Evolutionary conservation across 2,888 invertebrate genomes (phyloP), one percentile per base, ranked within the genome.

Genomic region (Hetaerina titia): DNA sequence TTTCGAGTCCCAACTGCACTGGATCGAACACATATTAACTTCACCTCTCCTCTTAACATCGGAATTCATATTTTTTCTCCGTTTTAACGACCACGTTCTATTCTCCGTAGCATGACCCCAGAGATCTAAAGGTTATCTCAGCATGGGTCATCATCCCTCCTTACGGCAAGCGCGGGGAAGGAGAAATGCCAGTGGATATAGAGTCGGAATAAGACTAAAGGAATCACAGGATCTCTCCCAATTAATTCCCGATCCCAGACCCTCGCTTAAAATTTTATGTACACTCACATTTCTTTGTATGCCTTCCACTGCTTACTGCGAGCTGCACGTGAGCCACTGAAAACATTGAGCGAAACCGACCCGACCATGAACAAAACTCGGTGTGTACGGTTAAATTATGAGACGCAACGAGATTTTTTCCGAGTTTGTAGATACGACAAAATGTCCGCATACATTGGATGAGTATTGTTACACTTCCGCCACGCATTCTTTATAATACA

Each of bases 121-220:
- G 81, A 9, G 15, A 81, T 25, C 81, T 81, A 81, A 81, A 81
- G 81, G 81, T 81, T 81, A 81, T 81, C 81, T 81, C 81, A 31
- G 81, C 81, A 81, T 15, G 22, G 25, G 31, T 81, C 25, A 81
- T 31, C 31, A 81, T 31, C 31, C 81, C 31, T 31, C 31, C 31
- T 31, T 0, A 13, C 31, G 0, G 22, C 69, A n/a, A n/a, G 81
- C 45, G 31, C 81, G 31, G 81, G n/a, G 31, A 31, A 81, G 19
- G 31, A 31, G 81, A 81, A 81, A 81, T 81, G 81, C 81, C 81
- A 81, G 13, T 13, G 81, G 81, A 81, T 31, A 81, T 81, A 15
- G 31, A 81, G 81, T 25, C 81, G 15, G 31, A 31, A 81, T 81
- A 31, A 15, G 31, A 15, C 81, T 5, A 31, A 81, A 25, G 81